A percentile compares a stretch with the other conserved stretches of the same genome.
These are phyloP conservation scores for Xestoiulus laeticollis DNA, from an alignment of 2,888 invertebrate species.

Conservation along the genomic window DNA sequence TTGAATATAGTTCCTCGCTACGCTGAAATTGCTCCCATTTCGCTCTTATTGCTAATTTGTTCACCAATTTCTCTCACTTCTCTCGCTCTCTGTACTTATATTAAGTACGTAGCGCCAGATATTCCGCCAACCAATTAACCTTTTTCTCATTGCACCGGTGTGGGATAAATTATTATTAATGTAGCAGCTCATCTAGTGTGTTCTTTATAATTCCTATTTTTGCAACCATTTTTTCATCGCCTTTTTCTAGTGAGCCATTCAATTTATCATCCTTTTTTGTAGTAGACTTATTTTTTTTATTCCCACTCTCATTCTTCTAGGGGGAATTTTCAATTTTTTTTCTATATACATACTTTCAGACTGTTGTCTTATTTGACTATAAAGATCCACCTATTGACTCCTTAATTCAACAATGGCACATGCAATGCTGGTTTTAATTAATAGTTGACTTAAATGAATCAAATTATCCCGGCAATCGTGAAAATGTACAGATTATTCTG, in stretches of 20 bases:
- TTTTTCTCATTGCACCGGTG: constrained; percentile 7
- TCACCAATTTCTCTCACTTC: constrained; percentile 40
- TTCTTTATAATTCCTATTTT: constrained; percentile 11
- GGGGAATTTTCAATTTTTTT: neutral
- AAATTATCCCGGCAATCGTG: too few relatives aligned
- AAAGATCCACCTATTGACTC: neutral
- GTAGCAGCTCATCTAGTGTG: neutral
- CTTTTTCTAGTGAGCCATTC: neutral
- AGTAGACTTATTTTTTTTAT: neutral
- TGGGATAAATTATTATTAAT: constrained; percentile 11
- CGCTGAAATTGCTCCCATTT: constrained; percentile 45
- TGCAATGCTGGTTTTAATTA: neutral
- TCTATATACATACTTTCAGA: neutral
- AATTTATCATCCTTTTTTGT: neutral
- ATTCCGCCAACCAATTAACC: constrained; percentile 24
- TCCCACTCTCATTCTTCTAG: neutral
- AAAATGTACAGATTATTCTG: too few relatives aligned
- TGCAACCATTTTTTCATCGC: neutral
- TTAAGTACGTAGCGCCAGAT: neutral
- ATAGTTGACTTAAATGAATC: neutral
- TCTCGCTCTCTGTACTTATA: neutral
- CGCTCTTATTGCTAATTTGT: constrained; percentile 48
- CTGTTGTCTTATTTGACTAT: neutral
- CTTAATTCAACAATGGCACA: neutral
- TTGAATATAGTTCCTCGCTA: neutral